Evolutionary conservation across 2,797 vertebrate genomes (phyloP).

Genomic region (Macroramphosus scolopax): DNA sequence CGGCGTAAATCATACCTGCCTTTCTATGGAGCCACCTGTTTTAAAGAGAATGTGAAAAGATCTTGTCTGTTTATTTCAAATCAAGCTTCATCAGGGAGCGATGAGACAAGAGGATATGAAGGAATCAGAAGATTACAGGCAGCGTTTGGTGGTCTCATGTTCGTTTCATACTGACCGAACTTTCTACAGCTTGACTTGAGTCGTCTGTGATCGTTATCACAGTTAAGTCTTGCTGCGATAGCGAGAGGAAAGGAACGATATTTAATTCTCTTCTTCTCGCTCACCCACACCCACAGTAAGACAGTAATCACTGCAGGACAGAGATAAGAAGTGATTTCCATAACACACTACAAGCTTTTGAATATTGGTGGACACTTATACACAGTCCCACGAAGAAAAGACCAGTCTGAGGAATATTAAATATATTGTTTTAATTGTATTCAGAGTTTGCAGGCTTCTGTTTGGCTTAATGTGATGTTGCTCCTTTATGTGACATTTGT

Average conservation of each 20-base stretch:
- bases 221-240: conserved; percentile 38
- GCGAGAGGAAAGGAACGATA: conserved; percentile 13
- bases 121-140: conserved; percentile 1
- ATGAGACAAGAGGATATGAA: neutral
- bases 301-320: conserved; percentile 3
- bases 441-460: too few species aligned
- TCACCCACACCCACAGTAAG: conserved; percentile 1
- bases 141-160: conserved; percentile 37
- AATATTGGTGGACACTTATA: conserved; percentile 34
- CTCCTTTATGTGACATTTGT: too few species aligned
- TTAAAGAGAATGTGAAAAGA: too few species aligned
- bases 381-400: too few species aligned
- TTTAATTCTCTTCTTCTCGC: conserved; percentile 8
- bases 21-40: conserved; percentile 36
- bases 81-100: too few species aligned
- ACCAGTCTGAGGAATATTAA: neutral
- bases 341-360: conserved; percentile 26
- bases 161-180: conserved; percentile 47
- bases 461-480: too few species aligned
- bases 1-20: conserved; percentile 53
- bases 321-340: conserved; percentile 35
- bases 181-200: too few species aligned
- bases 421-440: too few species aligned
- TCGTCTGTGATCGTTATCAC: conserved; percentile 40
- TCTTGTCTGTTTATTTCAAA: too few species aligned